Conservation (phyloP, 2,888 invertebrate genomes). For the Chrysodeixis includens region DNA sequence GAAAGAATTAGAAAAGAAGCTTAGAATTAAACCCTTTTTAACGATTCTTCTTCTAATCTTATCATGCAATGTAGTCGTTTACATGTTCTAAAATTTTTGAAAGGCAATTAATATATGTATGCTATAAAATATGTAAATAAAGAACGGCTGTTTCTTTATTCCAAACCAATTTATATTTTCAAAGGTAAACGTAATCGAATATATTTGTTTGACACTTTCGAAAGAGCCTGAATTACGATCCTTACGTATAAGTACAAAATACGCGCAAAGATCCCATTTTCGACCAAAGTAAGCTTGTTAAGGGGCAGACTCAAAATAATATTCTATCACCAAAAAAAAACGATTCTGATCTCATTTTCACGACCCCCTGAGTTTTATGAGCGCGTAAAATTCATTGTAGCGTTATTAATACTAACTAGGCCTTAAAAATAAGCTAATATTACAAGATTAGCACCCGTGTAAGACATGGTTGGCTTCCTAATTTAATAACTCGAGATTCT, state of each 20-base stretch:
- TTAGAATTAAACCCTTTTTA: no score
- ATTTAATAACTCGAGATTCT: constrained; percentile 18
- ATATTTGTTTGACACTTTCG: neutral
- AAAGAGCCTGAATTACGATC: neutral
- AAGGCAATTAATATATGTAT: no score
- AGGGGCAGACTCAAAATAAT: constrained; percentile 25
- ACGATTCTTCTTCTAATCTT: no score
- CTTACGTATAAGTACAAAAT: constrained; percentile 23
- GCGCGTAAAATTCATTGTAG: constrained; percentile 30
- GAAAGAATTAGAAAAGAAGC: no score
- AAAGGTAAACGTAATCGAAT: neutral
- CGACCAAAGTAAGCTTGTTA: constrained; percentile 11
- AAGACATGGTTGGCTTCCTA: constrained; percentile 7
- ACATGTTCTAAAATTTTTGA: no score
- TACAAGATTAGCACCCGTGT: constrained; percentile 19
- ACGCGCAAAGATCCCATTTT: constrained; percentile 21
- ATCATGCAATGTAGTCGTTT: no score
- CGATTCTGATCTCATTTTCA: constrained; percentile 39
- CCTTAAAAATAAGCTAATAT: constrained; percentile 14
- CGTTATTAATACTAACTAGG: constrained; percentile 45
- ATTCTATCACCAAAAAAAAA: constrained; percentile 47
- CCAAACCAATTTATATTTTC: neutral
- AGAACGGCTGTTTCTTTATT: neutral
- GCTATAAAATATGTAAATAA: no score
- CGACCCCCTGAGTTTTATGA: constrained; percentile 37